A percentile compares a stretch with the other conserved stretches of the same genome.
Conservation (phyloP, 2,797 vertebrate species). For the Sebastes miniatus region DNA sequence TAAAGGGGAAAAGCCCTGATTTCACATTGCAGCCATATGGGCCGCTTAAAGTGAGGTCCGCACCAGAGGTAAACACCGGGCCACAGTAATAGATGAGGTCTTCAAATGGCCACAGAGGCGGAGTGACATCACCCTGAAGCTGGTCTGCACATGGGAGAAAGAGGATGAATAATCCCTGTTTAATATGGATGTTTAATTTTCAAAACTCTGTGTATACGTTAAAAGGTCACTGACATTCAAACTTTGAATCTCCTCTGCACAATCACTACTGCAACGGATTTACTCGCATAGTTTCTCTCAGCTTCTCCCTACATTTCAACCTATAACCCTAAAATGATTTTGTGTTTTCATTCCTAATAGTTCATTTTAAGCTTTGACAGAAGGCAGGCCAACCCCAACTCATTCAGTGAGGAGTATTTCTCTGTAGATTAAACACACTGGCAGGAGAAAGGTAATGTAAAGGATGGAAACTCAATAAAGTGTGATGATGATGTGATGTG, state of each 20-base stretch:
- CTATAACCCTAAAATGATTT: constrained; percentile 5
- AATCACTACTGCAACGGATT: not conserved
- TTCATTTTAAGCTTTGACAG: constrained; percentile 20
- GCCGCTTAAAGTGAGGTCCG: constrained; percentile 9
- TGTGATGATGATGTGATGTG: constrained; percentile 68
- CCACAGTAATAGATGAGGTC: constrained; percentile 44
- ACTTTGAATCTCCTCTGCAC: not conserved
- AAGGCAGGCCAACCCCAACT: constrained; percentile 1
- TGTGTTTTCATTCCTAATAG: constrained; percentile 32
- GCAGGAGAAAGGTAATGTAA: constrained; percentile 42
- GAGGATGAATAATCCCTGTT: constrained; percentile 11
- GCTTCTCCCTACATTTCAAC: not conserved
- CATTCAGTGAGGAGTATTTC: not conserved
- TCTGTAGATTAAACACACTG: constrained; percentile 39
- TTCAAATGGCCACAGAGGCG: constrained; percentile 12
- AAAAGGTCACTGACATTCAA: not conserved
- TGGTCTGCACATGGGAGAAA: constrained; percentile 45
- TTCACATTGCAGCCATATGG: constrained; percentile 65
- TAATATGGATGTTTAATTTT: constrained; percentile 19
- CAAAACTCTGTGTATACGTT: constrained; percentile 19
- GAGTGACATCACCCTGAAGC: constrained; percentile 56
- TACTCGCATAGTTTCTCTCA: not conserved
- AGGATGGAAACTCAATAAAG: constrained; percentile 56
- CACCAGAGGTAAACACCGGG: constrained; percentile 52
- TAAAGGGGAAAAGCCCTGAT: constrained; percentile 52